Conservation (phyloP, 2,113 vertebrate species). For the Excalfactoria chinensis region DNA sequence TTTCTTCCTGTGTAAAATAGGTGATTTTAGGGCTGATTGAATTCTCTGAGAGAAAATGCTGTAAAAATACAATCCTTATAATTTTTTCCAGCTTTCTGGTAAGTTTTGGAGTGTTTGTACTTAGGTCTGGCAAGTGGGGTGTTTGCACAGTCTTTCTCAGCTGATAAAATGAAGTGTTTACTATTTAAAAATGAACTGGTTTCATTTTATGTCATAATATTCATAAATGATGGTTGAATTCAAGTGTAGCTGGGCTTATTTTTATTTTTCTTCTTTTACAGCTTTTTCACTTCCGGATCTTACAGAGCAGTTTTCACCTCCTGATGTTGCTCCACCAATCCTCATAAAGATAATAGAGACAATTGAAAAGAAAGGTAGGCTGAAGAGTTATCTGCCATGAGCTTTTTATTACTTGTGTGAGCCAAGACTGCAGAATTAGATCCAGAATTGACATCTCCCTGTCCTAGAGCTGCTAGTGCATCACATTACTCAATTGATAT, state of each 20-base stretch:
- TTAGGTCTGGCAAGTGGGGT: neutral
- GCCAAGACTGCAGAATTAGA: neutral
- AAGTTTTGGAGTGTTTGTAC: neutral
- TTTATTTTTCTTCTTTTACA: constrained; percentile 58
- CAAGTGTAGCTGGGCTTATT: neutral
- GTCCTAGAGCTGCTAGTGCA: neutral
- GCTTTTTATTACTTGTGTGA: neutral
- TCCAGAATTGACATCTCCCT: neutral
- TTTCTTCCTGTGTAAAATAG: neutral
- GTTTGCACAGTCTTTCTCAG: constrained; percentile 5
- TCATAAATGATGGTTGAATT: neutral
- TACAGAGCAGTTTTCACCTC: constrained; percentile 90
- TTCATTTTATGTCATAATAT: neutral
- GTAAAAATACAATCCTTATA: neutral
- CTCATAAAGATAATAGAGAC: constrained; percentile 88
- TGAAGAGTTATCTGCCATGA: neutral
- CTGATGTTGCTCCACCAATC: constrained; percentile 86
- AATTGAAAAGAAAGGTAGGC: constrained; percentile 94
- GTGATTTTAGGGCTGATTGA: neutral
- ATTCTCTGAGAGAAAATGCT: neutral
- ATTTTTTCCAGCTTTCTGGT: neutral
- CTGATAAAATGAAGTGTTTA: neutral
- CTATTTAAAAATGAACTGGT: neutral
- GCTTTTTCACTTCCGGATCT: constrained; percentile 87
- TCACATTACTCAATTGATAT: neutral